A percentile compares a stretch with the other conserved stretches of the same genome.
These are phyloP conservation scores for Parapristionchus giblindavisi DNA, from an alignment of 2,888 invertebrate species.

Conservation along the genomic window DNA sequence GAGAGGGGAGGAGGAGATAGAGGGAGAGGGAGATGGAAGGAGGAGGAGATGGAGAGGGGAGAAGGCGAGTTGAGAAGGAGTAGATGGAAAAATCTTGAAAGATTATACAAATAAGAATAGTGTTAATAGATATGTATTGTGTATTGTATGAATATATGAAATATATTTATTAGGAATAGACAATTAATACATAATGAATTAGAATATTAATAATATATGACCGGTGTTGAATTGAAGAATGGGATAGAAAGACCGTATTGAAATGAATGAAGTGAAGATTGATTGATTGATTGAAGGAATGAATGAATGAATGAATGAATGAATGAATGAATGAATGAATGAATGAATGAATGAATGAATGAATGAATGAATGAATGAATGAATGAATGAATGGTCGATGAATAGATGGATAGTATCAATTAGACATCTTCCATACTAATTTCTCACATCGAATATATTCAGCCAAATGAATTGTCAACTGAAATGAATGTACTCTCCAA, in stretches of 20 bases:
- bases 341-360: neutral
- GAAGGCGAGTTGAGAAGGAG: slow-evolving; percentile 2
- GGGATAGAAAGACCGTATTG: neutral
- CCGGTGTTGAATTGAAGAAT: neutral
- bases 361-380: neutral
- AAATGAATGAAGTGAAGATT: slow-evolving; percentile 6
- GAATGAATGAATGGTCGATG: neutral
- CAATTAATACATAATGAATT: neutral
- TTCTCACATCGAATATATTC: slow-evolving; percentile 70
- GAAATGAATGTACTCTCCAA: slow-evolving; percentile 49
- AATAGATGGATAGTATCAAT: slow-evolving; percentile 37
- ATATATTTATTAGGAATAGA: too few relatives aligned
- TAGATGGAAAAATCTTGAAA: neutral
- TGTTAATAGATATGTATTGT: too few relatives aligned
- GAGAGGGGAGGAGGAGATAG: neutral
- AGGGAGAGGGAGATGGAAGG: neutral
- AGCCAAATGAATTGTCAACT: slow-evolving; percentile 71
- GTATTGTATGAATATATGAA: too few relatives aligned
- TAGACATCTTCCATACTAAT: slow-evolving; percentile 64
- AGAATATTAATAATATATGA: neutral
- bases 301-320: neutral
- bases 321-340: slow-evolving; percentile 7
- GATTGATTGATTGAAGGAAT: slow-evolving; percentile 7
- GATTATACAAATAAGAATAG: neutral
- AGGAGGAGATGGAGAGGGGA: neutral